Evolutionary conservation across 2,888 invertebrate species (phyloP), one percentile per base, ranked within the genome.

Genomic region (Rhagonycha fulva): DNA sequence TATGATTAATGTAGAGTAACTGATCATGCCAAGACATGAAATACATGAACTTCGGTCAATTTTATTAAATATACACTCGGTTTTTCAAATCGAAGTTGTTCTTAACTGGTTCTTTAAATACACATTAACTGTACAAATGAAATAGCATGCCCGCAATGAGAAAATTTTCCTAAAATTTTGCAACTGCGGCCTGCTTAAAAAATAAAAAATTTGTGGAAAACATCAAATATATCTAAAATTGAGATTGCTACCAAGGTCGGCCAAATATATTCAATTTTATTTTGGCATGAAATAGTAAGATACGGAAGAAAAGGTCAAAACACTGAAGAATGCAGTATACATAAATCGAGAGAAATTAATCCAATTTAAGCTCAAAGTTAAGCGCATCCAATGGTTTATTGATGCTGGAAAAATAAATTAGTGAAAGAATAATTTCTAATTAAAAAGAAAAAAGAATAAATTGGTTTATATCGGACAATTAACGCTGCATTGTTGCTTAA

Each of bases 1-100:
- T 47, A 47, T 47, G 47, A 47, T 47, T 47, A 47, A 47, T 47
- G 26, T 24, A 19, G 63, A 66, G 24, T 66, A 66, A 66, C 26
- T 19, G 14, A 14, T 24, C 63, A 24, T 66, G 24, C 26, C 63
- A 66, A 66, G 63, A 66, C 23, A 66, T 24, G 12, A 66, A 24
- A 66, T 66, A 26, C 23, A 66, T 66, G 63, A 66, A 66, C 63
- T 66, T 66, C 63, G 63, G 63, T 26, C 63, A 66, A 66, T 24
- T 66, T 66, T 66, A 66, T 66, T 66, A 26, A 66, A 47, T 47
- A 47, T 47, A 47, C 47, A 47, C 47, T 47, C 47, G 47, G 47
- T 47, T 47, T 26, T 47, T 47, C 47, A 47, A 47, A 47, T 47
- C 47, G 47, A 47, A n/a, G 47, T 47, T 47, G 47, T 47, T 47